A percentile compares a stretch with the other conserved stretches of the same genome.
Conservation (phyloP, 2,113 vertebrate genomes). For the Saguinus midas region DNA sequence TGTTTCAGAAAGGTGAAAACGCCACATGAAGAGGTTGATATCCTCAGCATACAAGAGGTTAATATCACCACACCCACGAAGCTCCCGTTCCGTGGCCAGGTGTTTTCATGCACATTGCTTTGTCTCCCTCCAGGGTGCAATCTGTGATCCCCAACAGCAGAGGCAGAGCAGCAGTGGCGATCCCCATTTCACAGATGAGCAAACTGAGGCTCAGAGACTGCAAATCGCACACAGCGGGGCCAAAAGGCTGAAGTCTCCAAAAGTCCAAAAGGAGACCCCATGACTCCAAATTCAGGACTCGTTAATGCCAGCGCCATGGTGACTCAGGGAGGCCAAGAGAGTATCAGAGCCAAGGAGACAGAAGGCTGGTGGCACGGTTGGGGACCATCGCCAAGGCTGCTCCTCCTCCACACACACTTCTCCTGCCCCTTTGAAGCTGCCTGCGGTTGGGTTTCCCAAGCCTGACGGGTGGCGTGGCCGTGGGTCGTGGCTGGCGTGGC, state of each 20-base stretch:
- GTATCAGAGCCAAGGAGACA: fast-evolving
- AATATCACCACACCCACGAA: fast-evolving
- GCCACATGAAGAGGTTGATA: too few species aligned
- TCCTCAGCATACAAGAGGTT: background rate
- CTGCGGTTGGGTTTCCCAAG: background rate
- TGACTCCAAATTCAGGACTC: background rate
- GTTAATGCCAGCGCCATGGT: fast-evolving
- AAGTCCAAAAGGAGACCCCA: background rate
- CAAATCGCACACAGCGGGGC: fast-evolving
- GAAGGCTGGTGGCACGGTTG: fast-evolving
- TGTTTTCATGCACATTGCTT: fast-evolving
- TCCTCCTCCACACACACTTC: background rate
- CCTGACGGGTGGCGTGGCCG: background rate
- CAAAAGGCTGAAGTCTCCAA: background rate
- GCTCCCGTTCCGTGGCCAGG: fast-evolving
- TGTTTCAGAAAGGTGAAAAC: background rate
- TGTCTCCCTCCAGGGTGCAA: background rate
- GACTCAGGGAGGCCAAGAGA: background rate
- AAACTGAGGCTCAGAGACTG: background rate
- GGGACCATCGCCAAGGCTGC: background rate
- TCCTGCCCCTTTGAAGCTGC: background rate
- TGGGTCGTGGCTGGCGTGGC: background rate
- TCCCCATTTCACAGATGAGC: background rate
- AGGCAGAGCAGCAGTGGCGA: background rate
- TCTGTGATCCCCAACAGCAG: fast-evolving